Base-by-base conservation (phyloP, 2,888 invertebrate genomes). In the Andrena chrysosceles region DNA sequence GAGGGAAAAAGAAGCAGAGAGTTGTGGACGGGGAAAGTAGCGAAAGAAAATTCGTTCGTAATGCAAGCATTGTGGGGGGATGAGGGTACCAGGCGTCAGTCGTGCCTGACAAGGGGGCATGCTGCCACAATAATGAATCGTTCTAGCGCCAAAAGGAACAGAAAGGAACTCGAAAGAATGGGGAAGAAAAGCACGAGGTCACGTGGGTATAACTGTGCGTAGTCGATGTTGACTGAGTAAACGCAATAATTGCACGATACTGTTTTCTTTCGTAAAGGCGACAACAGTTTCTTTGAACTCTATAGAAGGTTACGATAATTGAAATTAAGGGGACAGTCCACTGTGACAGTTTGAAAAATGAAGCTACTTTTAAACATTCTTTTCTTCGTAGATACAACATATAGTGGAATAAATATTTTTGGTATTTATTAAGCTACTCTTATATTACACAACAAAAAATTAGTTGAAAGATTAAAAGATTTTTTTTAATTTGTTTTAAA, bases 81-180 rank as follows among this genome's bases (percentile, higher is more conserved):
- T 69, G 74, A 81, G 76, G 83, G 86, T 78, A 79, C 84, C 20
- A 78, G 85, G 84, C 87, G 88, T 89, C 89, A 89, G 83, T 86
- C 87, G 88, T 83, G 87, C 85, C 89, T 90, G 89, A 88, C 89
- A 86, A 89, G 88, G 85, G 88, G 79, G 72, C 63, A 86, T 86
- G 87, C 89, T 89, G 87, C 81, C 82, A 87, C 87, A 89, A 89
- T 91, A 91, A 92, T 89, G 91, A 92, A 91, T 88, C 87, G 86
- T 85, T 89, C 87, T 84, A 77, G 82, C 79, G 83, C 77, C 52
- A 29, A 5, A 5, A 3, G 60, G 71, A 69, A 69, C 4, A 42
- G 42, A 60, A 66, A 48, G 48, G 0, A 6, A 20, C 23, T 23
- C 63, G 6, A 31, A 70, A 72, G 23, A 54, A 60, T 54, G 71